phyloP scores from a whole-genome alignment of 2,113 vertebrate species.

The Nyctibius bracteatus region DNA sequence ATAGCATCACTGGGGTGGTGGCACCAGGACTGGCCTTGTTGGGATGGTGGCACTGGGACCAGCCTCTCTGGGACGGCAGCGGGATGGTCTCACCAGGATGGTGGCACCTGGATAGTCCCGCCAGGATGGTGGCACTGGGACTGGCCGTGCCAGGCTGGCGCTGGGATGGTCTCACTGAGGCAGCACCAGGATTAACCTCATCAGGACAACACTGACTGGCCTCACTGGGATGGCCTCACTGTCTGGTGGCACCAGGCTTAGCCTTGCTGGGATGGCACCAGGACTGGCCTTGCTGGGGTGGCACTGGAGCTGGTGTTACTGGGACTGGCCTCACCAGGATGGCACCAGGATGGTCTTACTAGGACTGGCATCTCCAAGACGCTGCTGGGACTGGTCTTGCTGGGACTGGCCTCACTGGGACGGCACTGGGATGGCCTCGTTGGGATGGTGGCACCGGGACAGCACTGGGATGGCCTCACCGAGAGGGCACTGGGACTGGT shows the following conservation, averaged over 20 bases:
- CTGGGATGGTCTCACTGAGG: not conserved
- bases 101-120: not conserved
- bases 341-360: no score
- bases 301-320: not conserved
- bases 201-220: not conserved
- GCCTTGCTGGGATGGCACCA: not conserved
- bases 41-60: not conserved
- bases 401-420: not conserved
- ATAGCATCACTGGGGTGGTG: not conserved
- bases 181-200: not conserved
- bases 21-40: not conserved
- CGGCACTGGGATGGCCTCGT: not conserved
- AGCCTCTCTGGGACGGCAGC: not conserved
- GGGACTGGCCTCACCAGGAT: not conserved
- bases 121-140: not conserved
- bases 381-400: not conserved
- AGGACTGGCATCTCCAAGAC: not conserved
- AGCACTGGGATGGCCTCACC: not conserved
- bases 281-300: not conserved
- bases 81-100: not conserved
- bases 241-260: not conserved
- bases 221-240: not conserved
- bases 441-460: no score
- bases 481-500: not conserved
- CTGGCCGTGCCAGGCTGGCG: not conserved